Conservation (phyloP, 2,797 vertebrate species). For the Alfaro cultratus region DNA sequence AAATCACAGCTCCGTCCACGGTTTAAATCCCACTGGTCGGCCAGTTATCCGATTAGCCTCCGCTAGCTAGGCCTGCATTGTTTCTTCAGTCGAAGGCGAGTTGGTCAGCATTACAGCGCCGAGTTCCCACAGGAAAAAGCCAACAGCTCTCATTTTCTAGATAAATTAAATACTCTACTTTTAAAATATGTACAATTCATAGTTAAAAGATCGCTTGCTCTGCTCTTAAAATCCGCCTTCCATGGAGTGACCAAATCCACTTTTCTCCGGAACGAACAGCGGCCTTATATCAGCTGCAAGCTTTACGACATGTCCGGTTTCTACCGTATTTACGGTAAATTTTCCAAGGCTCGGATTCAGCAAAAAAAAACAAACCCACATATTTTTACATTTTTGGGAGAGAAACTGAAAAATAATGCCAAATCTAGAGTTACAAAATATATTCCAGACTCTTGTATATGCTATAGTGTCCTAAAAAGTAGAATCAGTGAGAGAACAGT, state of each 20-base stretch:
- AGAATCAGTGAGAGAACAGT: background rate
- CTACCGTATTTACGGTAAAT: conserved; percentile 41
- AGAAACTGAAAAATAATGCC: background rate
- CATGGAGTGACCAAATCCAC: conserved; percentile 36
- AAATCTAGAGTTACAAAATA: background rate
- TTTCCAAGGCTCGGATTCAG: background rate
- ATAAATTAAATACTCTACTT: background rate
- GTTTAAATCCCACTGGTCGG: conserved; percentile 71
- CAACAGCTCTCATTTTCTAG: conserved; percentile 30
- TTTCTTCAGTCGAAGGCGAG: conserved; percentile 61
- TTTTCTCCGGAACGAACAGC: conserved; percentile 71
- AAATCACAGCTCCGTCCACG: conserved; percentile 46
- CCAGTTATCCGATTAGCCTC: conserved; percentile 58
- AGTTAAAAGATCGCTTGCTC: conserved; percentile 25
- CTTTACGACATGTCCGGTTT: conserved; percentile 62
- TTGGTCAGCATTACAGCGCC: conserved; percentile 37
- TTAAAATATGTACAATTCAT: conserved; percentile 26
- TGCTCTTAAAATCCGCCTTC: background rate
- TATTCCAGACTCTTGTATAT: background rate
- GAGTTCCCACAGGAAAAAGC: conserved; percentile 8
- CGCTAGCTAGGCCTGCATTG: conserved; percentile 79
- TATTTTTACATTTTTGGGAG: too few relatives aligned
- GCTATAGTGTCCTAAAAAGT: background rate
- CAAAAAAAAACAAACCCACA: background rate
- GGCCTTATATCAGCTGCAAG: conserved; percentile 68